Base-by-base conservation (phyloP, 2,888 invertebrate species). In the Campoplex nolae region DNA sequence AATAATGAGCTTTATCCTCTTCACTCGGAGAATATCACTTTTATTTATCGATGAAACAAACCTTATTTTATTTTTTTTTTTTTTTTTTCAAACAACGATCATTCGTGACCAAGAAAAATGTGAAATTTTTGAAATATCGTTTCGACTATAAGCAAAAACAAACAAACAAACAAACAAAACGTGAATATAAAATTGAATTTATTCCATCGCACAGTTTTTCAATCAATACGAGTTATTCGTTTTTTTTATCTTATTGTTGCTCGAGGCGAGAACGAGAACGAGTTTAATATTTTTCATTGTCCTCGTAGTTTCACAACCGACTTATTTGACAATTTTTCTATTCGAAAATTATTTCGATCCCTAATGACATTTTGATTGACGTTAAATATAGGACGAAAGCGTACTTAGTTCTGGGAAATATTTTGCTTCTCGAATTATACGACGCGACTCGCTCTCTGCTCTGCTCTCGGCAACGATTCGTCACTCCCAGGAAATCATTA, bases 361-460 rank as follows among this genome's bases (percentile, higher is more conserved):
- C 71, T 71, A 71, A 71, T 71, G 71, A 71, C 71, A 71, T 51
- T 71, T 51, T 51, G 71, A 71, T 71, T 51, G 71, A 51, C 71
- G 51, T 51, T 18, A 71, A 51, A 42, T 32, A 28, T 32, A 28
- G 28, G 0, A 71, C 71, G 32, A 71, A 32, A 51, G 48, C 68
- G 23, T 28, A 51, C 32, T 71, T 18, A 9, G 4, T 51, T 71
- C 71, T 51, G 28, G 48, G 51, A 32, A 51, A 51, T 51, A 51
- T 71, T 32, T 18, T 3, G 28, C 48, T 51, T 48, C 23, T 23
- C 23, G 51, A 16, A 28, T 32, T 71, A 18, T 23, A 51, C 32
- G 32, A 23, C 23, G 23, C 23, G 23, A 23, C 23, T 23, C 23
- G 23, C 0, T 23, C 23, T 23, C 23, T 23, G 23, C 23, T 23